Evolutionary conservation across 1,140 invertebrate genomes (phyloP).

Genomic region (Rhyzopertha dominica): DNA sequence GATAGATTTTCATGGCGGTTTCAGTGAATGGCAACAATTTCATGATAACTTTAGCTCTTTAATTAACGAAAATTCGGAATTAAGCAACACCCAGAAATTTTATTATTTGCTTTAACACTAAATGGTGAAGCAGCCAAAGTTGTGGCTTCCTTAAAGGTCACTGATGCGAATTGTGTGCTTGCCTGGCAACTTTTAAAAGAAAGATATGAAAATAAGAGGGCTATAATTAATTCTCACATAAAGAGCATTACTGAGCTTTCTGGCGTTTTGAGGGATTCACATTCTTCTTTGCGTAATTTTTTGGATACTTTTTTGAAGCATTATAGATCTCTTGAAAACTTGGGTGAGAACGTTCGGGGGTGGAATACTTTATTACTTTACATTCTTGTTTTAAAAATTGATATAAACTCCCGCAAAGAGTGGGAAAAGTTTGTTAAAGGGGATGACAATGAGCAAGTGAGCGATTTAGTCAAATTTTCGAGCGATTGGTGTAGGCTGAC

Average conservation of each 20-base stretch:
- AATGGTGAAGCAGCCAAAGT: slow-evolving; percentile 2
- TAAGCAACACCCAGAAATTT: too few species aligned
- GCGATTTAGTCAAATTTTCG: too few species aligned
- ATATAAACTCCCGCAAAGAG: not conserved
- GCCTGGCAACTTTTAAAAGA: not conserved
- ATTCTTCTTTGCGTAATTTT: not conserved
- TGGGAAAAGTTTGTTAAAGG: too few species aligned
- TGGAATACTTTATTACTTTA: slow-evolving; percentile 3
- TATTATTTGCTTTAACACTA: not conserved
- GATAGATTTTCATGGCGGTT: too few species aligned
- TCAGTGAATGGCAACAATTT: too few species aligned
- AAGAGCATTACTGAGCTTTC: not conserved
- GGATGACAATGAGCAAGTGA: too few species aligned
- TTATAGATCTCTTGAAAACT: not conserved
- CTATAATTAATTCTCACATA: slow-evolving; percentile 1
- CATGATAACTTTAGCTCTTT: too few species aligned
- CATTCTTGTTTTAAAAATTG: not conserved
- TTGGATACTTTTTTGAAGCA: not conserved
- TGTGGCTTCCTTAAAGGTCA: not conserved
- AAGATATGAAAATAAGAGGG: slow-evolving; percentile 3
- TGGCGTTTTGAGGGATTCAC: not conserved
- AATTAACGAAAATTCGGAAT: too few species aligned
- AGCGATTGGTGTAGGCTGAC: not conserved
- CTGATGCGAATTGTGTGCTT: slow-evolving; percentile 1
- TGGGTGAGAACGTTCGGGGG: not conserved